Evolutionary conservation across 2,797 vertebrate species (phyloP), one percentile per base, ranked within the genome.

Genomic region (Syngnathus acus): DNA sequence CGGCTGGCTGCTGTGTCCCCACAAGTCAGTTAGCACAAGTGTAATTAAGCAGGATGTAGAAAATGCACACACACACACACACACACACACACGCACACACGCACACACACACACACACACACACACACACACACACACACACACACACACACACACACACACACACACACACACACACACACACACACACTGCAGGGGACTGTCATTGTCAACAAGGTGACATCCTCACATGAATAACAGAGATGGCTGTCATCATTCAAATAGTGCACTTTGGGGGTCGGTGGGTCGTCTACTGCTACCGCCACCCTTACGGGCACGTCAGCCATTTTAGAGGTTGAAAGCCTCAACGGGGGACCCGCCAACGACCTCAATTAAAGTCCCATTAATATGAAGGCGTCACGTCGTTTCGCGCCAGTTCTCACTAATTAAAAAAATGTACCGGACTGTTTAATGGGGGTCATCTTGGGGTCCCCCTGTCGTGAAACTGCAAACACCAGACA

Each of bases 351-450:
- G 84, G 81, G 80, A 86, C 79, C 82, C 45, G 23, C 75, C 74
- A 79, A 81, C 75, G 86, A 87, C 89, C 89, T 88, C 87, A 89
- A 88, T 90, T 90, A 89, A 89, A 89, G 83, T 81, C 59, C 78
- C 82, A 89, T 89, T 88, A 88, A 88, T 87, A 89, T 89, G 86
- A 88, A 88, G 87, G 87, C 83, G 80, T 86, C 86, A 86, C 84
- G 85, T 83, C 82, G 80, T 88, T 89, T 88, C 85, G 89, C 83
- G 85, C 84, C 82, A 87, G 84, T 86, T 86, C 79, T 78, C 23
- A 62, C 86, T 88, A 88, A 89, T 90, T 90, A 86, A 89, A 88
- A 40, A 48, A 86, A 83, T 82, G 84, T 87, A 83, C 81, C 80
- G 81, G 82, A 70, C 77, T 83, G 81, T 78, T 79, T 89, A 87